Conservation (phyloP, 1,140 invertebrate species). For the Episyrphus balteatus region DNA sequence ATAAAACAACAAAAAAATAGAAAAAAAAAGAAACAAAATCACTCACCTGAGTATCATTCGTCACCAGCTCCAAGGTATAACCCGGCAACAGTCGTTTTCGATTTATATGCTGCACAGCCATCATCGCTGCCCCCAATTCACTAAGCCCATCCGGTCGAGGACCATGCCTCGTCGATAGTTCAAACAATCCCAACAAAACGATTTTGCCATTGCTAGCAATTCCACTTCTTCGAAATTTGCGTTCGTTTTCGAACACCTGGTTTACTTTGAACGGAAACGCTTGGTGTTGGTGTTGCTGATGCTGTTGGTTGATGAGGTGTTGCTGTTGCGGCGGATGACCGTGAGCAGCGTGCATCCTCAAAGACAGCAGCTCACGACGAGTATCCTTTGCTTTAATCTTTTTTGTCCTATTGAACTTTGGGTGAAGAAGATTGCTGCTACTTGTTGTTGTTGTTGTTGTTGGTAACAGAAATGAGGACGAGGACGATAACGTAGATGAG, state of each 20-base stretch:
- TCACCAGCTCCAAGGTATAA: constrained; percentile 57
- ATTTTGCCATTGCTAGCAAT: constrained; percentile 35
- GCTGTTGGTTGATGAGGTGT: constrained; percentile 2
- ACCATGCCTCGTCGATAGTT: constrained; percentile 49
- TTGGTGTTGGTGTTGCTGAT: constrained; percentile 11
- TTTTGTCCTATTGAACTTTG: no score
- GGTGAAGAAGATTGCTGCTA: no score
- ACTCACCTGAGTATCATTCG: constrained; percentile 72
- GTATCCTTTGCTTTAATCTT: no score
- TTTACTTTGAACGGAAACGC: constrained; percentile 19
- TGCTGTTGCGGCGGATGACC: no score
- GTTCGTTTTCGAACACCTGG: constrained; percentile 30
- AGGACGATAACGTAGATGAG: not conserved
- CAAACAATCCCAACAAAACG: constrained; percentile 62
- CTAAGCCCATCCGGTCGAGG: constrained; percentile 54
- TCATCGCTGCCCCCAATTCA: constrained; percentile 58
- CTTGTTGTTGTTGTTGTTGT: no score
- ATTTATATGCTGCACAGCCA: constrained; percentile 66
- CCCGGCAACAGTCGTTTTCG: constrained; percentile 51
- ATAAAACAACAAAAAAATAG: no score
- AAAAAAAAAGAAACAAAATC: not conserved
- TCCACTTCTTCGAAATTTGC: constrained; percentile 23
- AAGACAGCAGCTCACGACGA: no score
- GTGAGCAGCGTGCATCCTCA: no score
- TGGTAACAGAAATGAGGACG: not conserved